Percentiles rank a stretch among this genome's conserved stretches.
Evolutionary conservation across 2,113 vertebrate species (phyloP).

Genomic region (Solea senegalensis): DNA sequence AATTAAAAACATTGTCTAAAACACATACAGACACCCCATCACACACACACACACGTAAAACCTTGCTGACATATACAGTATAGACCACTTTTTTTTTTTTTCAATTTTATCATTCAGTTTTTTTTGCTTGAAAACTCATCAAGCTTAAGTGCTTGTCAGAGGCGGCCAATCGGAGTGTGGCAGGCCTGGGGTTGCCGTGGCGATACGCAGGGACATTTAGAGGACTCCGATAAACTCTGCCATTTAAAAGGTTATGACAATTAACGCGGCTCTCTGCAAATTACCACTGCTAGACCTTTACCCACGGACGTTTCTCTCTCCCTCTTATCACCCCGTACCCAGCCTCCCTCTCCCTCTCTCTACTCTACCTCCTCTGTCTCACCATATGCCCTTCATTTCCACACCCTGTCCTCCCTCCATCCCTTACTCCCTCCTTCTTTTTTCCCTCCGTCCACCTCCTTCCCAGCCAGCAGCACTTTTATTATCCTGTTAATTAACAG

Average conservation of each 20-base stretch:
- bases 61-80: slow-evolving; percentile 33
- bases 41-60: slow-evolving; percentile 13
- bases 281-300: slow-evolving; percentile 84
- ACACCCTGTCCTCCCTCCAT: slow-evolving; percentile 44
- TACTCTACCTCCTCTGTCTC: slow-evolving; percentile 44
- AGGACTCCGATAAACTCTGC: slow-evolving; percentile 85
- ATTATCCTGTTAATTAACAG: slow-evolving; percentile 88
- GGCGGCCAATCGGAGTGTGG: slow-evolving; percentile 66
- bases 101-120: slow-evolving; percentile 62
- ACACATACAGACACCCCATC: slow-evolving; percentile 27
- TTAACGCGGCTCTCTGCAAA: slow-evolving; percentile 85
- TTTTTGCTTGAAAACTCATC: slow-evolving; percentile 72
- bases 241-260: slow-evolving; percentile 88
- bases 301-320: slow-evolving; percentile 78
- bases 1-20: slow-evolving; percentile 66
- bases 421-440: slow-evolving; percentile 33
- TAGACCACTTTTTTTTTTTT: slow-evolving; percentile 15
- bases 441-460: slow-evolving; percentile 45
- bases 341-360: slow-evolving; percentile 46
- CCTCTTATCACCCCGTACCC: slow-evolving; percentile 74
- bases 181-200: slow-evolving; percentile 75
- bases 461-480: slow-evolving; percentile 78
- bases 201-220: slow-evolving; percentile 81
- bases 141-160: slow-evolving; percentile 76
- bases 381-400: slow-evolving; percentile 71